These are phyloP conservation scores for Yoshiicerus persimilis DNA, from an alignment of 1,140 invertebrate genomes.

Conservation along the genomic window DNA sequence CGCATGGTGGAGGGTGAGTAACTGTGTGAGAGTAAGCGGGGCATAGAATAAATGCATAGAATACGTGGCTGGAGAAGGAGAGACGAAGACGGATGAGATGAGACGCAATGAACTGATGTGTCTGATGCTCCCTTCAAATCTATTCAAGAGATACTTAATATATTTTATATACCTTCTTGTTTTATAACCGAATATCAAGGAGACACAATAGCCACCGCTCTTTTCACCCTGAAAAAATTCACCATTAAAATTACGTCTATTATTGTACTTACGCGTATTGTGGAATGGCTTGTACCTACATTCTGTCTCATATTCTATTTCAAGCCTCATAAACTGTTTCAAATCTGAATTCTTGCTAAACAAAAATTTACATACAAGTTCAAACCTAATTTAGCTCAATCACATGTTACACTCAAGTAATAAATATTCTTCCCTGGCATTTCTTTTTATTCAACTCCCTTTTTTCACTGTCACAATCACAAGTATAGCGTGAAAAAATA, in stretches of 20 bases:
- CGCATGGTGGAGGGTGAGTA: not conserved
- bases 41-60: not conserved
- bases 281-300: too few species aligned
- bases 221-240: not conserved
- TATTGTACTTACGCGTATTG: not conserved
- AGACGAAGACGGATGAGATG: not conserved
- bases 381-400: not conserved
- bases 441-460: not conserved
- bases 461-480: slow-evolving; percentile 24
- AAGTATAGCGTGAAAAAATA: not conserved
- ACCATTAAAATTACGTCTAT: not conserved
- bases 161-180: not conserved
- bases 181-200: not conserved
- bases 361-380: not conserved
- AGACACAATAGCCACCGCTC: not conserved
- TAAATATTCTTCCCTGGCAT: not conserved
- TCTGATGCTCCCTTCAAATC: not conserved
- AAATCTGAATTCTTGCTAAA: not conserved
- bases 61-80: not conserved
- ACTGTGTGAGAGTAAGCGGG: not conserved
- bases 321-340: not conserved
- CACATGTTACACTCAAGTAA: not conserved
- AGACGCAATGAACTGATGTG: not conserved
- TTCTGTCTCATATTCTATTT: not conserved
- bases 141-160: not conserved